Percentiles rank a stretch among this genome's conserved stretches.
Evolutionary conservation across 2,797 vertebrate species (phyloP).

Genomic region (Cossypha polioptera): DNA sequence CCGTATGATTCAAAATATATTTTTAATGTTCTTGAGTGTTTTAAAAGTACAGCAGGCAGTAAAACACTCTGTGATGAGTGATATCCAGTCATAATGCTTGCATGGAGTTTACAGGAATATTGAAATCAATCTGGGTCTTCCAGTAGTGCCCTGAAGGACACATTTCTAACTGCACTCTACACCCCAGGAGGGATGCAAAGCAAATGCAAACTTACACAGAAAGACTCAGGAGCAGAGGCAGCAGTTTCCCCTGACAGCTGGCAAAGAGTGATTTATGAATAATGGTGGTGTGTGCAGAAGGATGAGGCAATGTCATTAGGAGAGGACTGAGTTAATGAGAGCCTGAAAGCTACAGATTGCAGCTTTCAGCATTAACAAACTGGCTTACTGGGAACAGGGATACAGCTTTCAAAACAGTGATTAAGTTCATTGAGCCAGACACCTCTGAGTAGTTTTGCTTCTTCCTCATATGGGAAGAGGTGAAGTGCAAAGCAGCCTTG

Average conservation of each 20-base stretch:
- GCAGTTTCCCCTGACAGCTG: neutral
- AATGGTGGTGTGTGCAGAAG: neutral
- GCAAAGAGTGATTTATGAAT: neutral
- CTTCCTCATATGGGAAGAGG: neutral
- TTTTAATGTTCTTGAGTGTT: neutral
- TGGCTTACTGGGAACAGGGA: neutral
- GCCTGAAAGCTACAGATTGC: neutral
- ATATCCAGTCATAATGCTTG: neutral
- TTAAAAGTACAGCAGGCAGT: neutral
- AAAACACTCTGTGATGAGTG: neutral
- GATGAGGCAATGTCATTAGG: neutral
- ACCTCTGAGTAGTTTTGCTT: neutral
- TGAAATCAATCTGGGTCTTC: neutral
- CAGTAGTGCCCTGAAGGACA: neutral
- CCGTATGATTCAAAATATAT: neutral
- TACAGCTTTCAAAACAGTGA: neutral
- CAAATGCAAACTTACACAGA: neutral
- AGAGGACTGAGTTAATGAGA: neutral
- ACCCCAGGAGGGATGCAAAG: neutral
- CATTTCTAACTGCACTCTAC: neutral
- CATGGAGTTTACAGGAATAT: neutral
- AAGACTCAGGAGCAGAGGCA: neutral
- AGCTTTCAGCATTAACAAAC: neutral
- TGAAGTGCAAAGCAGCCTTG: neutral
- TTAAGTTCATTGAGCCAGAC: neutral